A percentile compares a stretch with the other conserved stretches of the same genome.
phyloP scores from a whole-genome alignment of 2,113 vertebrate genomes.

The Jacana jacana region DNA sequence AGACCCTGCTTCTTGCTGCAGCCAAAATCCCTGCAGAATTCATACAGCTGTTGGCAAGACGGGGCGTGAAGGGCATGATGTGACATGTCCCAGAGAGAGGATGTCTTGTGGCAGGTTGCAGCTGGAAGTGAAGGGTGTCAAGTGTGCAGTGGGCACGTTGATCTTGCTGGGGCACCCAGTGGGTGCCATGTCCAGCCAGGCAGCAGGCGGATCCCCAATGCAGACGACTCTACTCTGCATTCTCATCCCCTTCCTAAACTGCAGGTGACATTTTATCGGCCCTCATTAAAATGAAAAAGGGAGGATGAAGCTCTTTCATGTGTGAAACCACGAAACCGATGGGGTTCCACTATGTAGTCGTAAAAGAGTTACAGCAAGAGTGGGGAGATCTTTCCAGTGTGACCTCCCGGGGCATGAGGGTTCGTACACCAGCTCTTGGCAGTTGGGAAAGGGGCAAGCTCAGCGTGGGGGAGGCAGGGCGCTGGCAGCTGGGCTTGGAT shows the following conservation, averaged over 20 bases:
- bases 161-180: not conserved
- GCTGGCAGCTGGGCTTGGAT: not conserved
- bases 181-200: not conserved
- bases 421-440: not conserved
- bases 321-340: not conserved
- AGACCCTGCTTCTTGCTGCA: not conserved
- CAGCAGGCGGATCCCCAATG: not conserved
- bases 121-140: not conserved
- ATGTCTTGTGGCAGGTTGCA: not conserved
- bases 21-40: not conserved
- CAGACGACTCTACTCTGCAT: too few relatives aligned
- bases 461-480: rapidly evolving
- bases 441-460: not conserved
- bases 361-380: not conserved
- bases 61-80: not conserved
- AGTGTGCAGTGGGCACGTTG: not conserved
- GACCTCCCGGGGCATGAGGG: not conserved
- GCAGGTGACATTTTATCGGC: not conserved
- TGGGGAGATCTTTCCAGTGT: not conserved
- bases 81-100: not conserved
- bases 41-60: not conserved
- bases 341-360: not conserved
- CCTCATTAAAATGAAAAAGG: not conserved
- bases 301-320: not conserved
- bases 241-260: not conserved